phyloP scores from a whole-genome alignment of 2,888 invertebrate genomes.

The Aleiodes leptofemur region DNA sequence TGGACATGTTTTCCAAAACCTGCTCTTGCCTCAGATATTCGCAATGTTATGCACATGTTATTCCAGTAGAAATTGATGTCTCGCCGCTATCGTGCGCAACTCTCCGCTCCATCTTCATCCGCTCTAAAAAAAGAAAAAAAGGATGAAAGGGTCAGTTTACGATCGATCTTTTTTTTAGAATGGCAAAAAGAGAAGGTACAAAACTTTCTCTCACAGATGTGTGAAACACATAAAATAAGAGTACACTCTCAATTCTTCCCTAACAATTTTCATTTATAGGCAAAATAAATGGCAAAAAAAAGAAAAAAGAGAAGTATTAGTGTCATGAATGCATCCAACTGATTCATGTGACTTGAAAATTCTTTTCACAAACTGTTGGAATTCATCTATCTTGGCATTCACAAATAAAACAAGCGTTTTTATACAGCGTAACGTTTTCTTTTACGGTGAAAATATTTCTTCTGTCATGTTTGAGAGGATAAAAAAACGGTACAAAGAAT shows the following conservation, averaged over 20 bases:
- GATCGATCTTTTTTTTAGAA: conserved; percentile 33
- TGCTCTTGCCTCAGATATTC: too few species aligned
- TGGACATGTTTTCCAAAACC: too few species aligned
- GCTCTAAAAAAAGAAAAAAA: conserved; percentile 23
- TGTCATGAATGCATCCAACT: background rate
- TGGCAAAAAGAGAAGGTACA: conserved; percentile 40
- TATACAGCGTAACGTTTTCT: too few species aligned
- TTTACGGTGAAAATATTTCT: conserved; percentile 40
- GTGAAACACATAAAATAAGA: conserved; percentile 27
- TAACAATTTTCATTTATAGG: background rate
- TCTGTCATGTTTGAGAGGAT: conserved; percentile 10
- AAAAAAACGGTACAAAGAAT: background rate
- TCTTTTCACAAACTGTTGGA: too few species aligned
- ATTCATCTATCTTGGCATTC: too few species aligned
- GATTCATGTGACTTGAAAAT: too few species aligned
- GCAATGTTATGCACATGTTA: too few species aligned
- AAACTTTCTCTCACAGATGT: conserved; percentile 35
- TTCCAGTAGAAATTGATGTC: too few species aligned
- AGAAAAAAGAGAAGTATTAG: conserved; percentile 1
- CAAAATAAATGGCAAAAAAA: conserved; percentile 33
- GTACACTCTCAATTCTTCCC: conserved; percentile 1
- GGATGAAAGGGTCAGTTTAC: conserved; percentile 44
- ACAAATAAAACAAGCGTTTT: too few species aligned
- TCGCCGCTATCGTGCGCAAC: too few species aligned
- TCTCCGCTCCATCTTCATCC: conserved; percentile 2